Base-by-base conservation (phyloP, 1,140 invertebrate genomes). In the Anastrepha obliqua region DNA sequence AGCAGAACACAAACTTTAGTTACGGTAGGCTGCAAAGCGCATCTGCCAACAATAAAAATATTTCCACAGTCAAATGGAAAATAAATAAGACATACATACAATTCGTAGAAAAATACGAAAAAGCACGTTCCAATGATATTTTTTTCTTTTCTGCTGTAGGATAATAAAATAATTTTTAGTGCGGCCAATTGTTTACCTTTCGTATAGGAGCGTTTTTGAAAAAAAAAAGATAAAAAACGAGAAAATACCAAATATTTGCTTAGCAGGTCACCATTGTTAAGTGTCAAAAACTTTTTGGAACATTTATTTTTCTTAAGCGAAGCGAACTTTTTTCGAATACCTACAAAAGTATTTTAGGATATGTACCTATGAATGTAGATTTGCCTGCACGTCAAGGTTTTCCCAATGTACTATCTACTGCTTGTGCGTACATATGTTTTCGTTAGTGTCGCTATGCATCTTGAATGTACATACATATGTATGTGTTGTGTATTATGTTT, bases 21-120 rank as follows among this genome's bases (percentile, higher is more conserved):
- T 81, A 81, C 74, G 74, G 74, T 81, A 81, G 74, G 74, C 74
- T 81, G 74, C 74, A 81, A 81, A 11, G n/a, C 47, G 74, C 74
- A 81, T 81, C 74, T 81, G 74, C n/a, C 74, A 81, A 81, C 74
- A 81, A 81, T 81, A 81, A 81, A 78, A 81, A 81, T 81, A 81
- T 55, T 81, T 58, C 47, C 74, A 81, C 47, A 81, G 44, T 3
- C 47, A 81, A 15, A 55, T 55, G 47, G 29, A 29, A 81, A 55
- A 78, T 11, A 51, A 15, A 81, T 81, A 51, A 42, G 67, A 20
- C 8, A 67, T 29, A 44, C 9, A 81, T 20, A 81, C 6, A 29
- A 20, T 55, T 20, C n/a, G 44, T 20, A 55, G 44, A 29, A 29
- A 81, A 81, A 55, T 81, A 81, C 44, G 55, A 81, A 81, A 81